Conservation (phyloP, 35 echinoderm and acorn worm genomes). For the Anneissia japonica region DNA sequence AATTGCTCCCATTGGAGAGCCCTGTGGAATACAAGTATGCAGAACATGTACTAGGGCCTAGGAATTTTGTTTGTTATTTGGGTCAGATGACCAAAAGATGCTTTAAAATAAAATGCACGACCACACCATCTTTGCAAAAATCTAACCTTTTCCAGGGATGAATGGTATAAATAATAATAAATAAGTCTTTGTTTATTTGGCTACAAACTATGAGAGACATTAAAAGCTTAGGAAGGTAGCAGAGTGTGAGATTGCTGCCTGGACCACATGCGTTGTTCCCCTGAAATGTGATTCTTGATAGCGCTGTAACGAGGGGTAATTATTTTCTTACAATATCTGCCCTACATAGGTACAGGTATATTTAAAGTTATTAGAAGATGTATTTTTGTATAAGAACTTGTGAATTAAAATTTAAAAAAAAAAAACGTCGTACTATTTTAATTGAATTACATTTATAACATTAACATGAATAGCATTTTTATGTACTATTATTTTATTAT, state of each 20-base stretch:
- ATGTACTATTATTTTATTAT: no score
- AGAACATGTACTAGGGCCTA: not conserved
- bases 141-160: not conserved
- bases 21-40: not conserved
- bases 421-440: no score
- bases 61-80: not conserved
- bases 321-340: not conserved
- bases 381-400: no score
- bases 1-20: not conserved
- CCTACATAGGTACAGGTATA: no score
- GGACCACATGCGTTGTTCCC: not conserved
- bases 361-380: no score
- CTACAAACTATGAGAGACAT: not conserved
- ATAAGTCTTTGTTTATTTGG: not conserved
- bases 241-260: not conserved
- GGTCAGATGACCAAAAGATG: not conserved
- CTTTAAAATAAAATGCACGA: not conserved
- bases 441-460: no score
- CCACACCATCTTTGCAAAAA: not conserved
- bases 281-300: not conserved
- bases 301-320: not conserved
- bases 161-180: not conserved
- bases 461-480: no score
- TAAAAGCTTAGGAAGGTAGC: not conserved
- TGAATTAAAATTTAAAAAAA: no score